Evolutionary conservation across 2,113 vertebrate species (phyloP).

Genomic region (Scomber japonicus): DNA sequence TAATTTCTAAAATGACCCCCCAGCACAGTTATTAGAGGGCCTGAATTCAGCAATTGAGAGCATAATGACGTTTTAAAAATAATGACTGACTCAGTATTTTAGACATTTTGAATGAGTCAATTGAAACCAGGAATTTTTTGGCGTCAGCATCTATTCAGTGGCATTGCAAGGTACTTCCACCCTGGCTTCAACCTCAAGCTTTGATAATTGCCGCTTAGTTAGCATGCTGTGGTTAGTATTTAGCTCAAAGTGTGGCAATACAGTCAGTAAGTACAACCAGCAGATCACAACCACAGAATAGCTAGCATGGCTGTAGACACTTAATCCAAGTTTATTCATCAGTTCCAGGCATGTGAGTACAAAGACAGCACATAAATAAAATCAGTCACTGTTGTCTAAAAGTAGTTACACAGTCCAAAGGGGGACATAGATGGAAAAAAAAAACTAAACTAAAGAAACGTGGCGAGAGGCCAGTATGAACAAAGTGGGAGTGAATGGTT

Average conservation of each 20-base stretch:
- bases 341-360: not conserved
- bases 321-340: not conserved
- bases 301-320: not conserved
- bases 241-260: not conserved
- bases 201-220: too few species aligned
- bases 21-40: too few species aligned
- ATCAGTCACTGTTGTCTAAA: conserved; percentile 24
- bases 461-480: conserved; percentile 46
- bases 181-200: too few species aligned
- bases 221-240: not conserved
- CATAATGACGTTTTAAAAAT: too few species aligned
- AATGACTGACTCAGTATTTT: too few species aligned
- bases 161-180: too few species aligned
- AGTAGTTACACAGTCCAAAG: conserved; percentile 20
- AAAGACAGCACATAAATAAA: conserved; percentile 20
- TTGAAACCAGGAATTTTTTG: too few species aligned
- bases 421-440: conserved; percentile 29
- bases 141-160: too few species aligned
- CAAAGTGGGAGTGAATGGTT: conserved; percentile 48
- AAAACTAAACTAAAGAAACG: conserved; percentile 23
- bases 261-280: not conserved
- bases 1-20: too few species aligned
- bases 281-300: not conserved
- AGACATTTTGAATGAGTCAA: too few species aligned
- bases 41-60: too few species aligned